Percentiles rank a stretch among this genome's conserved stretches.
phyloP scores from a whole-genome alignment of 1,140 invertebrate genomes.

The Plectrocnemia conspersa region DNA sequence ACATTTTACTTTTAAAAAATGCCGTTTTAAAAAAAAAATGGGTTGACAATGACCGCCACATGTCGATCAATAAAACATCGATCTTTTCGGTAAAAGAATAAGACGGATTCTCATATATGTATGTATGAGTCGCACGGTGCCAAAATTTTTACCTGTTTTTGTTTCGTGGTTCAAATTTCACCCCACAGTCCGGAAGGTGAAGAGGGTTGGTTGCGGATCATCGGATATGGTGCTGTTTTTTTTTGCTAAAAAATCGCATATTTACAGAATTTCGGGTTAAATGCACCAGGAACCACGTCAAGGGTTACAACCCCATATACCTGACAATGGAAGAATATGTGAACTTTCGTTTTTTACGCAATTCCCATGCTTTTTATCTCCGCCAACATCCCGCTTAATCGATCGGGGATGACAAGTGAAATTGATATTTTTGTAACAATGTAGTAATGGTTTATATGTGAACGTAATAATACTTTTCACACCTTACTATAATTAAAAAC shows the following conservation, averaged over 20 bases:
- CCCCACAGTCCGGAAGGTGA: slow-evolving; percentile 13
- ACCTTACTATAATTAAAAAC: too few relatives aligned
- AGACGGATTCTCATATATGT: too few relatives aligned
- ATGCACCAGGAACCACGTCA: background rate
- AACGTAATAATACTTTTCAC: slow-evolving; percentile 8
- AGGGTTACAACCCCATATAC: slow-evolving; percentile 1
- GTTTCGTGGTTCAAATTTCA: slow-evolving; percentile 8
- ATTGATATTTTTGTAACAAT: slow-evolving; percentile 9
- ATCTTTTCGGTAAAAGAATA: too few relatives aligned
- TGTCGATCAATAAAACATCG: too few relatives aligned
- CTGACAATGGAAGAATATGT: slow-evolving; percentile 3
- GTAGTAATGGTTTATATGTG: too few relatives aligned
- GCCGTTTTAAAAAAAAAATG: too few relatives aligned
- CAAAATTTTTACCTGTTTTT: slow-evolving; percentile 15
- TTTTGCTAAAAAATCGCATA: background rate
- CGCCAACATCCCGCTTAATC: slow-evolving; percentile 8
- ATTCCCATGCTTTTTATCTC: slow-evolving; percentile 20
- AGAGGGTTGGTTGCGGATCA: slow-evolving; percentile 9
- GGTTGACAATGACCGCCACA: too few relatives aligned
- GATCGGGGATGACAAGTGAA: slow-evolving; percentile 25
- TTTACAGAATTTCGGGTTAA: slow-evolving; percentile 16
- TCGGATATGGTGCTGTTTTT: slow-evolving; percentile 16
- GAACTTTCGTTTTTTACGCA: slow-evolving; percentile 20
- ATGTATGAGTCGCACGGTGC: too few relatives aligned
- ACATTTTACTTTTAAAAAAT: too few relatives aligned